Percentiles rank a stretch among this genome's conserved stretches.
phyloP scores from a whole-genome alignment of 2,113 vertebrate genomes.

The Phalacrocorax aristotelis region DNA sequence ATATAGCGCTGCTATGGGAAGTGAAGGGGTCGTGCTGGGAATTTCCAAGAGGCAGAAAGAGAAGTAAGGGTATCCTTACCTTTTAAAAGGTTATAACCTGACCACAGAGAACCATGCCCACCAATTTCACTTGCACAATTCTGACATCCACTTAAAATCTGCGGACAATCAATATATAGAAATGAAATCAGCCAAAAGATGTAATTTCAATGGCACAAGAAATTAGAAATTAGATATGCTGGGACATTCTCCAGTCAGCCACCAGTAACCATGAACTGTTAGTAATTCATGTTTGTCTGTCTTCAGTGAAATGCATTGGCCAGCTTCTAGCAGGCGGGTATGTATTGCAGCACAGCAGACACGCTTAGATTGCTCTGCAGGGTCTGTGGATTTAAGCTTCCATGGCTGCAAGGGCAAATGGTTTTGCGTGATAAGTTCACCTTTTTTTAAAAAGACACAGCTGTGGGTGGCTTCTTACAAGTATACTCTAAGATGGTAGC shows the following conservation, averaged over 20 bases:
- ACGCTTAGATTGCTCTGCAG: accelerated
- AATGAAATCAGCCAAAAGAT: background rate
- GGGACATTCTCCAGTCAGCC: background rate
- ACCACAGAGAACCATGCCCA: background rate
- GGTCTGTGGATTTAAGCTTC: background rate
- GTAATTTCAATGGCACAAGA: background rate
- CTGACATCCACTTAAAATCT: background rate
- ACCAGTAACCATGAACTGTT: background rate
- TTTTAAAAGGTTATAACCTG: background rate
- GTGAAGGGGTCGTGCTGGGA: background rate
- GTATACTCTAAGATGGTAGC: background rate
- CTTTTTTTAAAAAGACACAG: background rate
- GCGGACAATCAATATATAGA: accelerated
- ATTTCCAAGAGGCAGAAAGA: background rate
- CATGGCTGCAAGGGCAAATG: background rate
- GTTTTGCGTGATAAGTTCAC: background rate
- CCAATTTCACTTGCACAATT: background rate
- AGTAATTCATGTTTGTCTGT: background rate
- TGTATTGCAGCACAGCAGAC: background rate
- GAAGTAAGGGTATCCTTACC: background rate
- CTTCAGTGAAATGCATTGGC: background rate
- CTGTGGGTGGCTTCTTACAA: background rate
- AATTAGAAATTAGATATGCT: background rate
- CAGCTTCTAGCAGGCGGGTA: background rate
- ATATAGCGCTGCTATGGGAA: background rate